Evolutionary conservation across 2,797 vertebrate species (phyloP), one percentile per base, ranked within the genome.

Genomic region (Eulemur albifrons): DNA sequence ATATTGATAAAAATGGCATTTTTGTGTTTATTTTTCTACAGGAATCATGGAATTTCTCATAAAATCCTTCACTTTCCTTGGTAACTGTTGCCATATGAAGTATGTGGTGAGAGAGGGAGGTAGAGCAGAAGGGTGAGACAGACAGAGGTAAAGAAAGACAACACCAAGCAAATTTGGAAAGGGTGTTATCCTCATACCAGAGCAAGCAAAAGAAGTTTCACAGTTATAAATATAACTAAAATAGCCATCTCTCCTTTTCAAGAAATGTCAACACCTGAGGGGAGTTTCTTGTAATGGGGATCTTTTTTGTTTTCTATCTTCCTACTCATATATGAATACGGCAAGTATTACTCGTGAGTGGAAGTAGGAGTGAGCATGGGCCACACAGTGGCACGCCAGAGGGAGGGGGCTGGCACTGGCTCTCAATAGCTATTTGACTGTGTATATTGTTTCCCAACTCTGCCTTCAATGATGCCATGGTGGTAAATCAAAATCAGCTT

Each of bases 11-110:
- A 65, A 83, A 48, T 6, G 67, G 30, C 54, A 93, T 61, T 97
- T 54, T 94, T 69, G 57, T 92, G 86, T 59, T 95, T 52, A 75
- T 94, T 92, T 96, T 97, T 96, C 88, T 90, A 59, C 35, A 48
- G 15, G 30, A 88, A 38, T 43, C 87, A 94, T 70, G 50, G 61
- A 93, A 15, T 93, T n/a, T 88, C 69, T 92, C 35, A 82, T 17
- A 82, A 93, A 90, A 83, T 63, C n/a, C 52, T 52, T 83, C 17
- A 45, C 40, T 88, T 91, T 73, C 30, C 70, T 90, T 48, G 11
- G 54, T 20, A 96, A 40, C 5, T 94, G 8, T 75, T 91, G 7
- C 50, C 54, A 83, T 1, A 93, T 15, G 82, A 40, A 96, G 11
- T n/a, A 83, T 87, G 84, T 63, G 70, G 5, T 96, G 95, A 96